A percentile compares a stretch with the other conserved stretches of the same genome.
These are phyloP conservation scores for Drosophila novamexicana DNA, from an alignment of 1,140 invertebrate genomes.

Conservation along the genomic window DNA sequence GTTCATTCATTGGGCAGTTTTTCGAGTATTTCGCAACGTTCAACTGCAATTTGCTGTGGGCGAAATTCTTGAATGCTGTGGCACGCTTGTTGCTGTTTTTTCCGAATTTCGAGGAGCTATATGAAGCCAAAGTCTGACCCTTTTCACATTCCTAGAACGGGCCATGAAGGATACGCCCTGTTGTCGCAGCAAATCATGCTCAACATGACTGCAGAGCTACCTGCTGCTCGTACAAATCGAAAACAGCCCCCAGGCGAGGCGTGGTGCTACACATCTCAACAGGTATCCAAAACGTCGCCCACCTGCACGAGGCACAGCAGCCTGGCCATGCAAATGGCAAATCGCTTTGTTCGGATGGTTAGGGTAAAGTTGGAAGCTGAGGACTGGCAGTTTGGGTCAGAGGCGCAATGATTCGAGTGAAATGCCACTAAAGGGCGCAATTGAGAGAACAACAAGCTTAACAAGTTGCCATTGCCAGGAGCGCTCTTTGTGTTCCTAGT, in stretches of 20 bases:
- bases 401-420: slow-evolving; percentile 37
- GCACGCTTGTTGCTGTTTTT: slow-evolving; percentile 1
- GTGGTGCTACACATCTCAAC: slow-evolving; percentile 54
- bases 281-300: slow-evolving; percentile 48
- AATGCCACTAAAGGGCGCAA: slow-evolving; percentile 65
- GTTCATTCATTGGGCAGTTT: background rate
- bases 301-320: slow-evolving; percentile 3
- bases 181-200: slow-evolving; percentile 45
- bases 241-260: slow-evolving; percentile 35
- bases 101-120: background rate
- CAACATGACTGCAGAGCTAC: slow-evolving; percentile 34
- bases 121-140: background rate
- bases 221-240: slow-evolving; percentile 63
- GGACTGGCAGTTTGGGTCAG: slow-evolving; percentile 5
- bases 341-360: slow-evolving; percentile 23
- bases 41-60: slow-evolving; percentile 6
- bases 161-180: background rate
- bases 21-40: background rate
- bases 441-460: slow-evolving; percentile 75
- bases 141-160: slow-evolving; percentile 6
- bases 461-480: slow-evolving; percentile 59
- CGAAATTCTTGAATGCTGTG: background rate
- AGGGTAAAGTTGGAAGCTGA: slow-evolving; percentile 1
- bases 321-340: slow-evolving; percentile 36
- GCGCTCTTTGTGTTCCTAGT: slow-evolving; percentile 37